Evolutionary conservation across 2,113 vertebrate genomes (phyloP).

Genomic region (Leptobrachium leishanense): DNA sequence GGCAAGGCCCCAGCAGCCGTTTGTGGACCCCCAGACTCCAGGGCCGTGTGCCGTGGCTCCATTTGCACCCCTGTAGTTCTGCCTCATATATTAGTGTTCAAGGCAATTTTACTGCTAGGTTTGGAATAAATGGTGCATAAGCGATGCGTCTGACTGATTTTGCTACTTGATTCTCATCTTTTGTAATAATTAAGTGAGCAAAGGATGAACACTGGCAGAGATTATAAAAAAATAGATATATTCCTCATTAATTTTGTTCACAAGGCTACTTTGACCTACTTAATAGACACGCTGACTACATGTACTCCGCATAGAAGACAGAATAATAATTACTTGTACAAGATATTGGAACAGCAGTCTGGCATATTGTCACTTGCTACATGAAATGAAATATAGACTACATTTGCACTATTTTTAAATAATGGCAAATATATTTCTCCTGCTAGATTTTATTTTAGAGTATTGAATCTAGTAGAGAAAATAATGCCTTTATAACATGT

Average conservation of each 20-base stretch:
- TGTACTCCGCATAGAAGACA: background rate
- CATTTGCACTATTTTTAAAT: background rate
- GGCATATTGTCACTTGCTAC: background rate
- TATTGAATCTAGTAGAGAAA: too few species aligned
- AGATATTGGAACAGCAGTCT: background rate
- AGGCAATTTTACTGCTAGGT: too few species aligned
- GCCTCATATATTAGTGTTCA: too few species aligned
- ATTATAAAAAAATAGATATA: constrained; percentile 2
- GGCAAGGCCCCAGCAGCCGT: too few species aligned
- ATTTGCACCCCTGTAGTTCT: too few species aligned
- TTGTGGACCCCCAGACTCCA: too few species aligned
- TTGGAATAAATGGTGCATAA: constrained; percentile 5
- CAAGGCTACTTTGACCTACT: background rate
- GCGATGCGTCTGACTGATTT: constrained; percentile 9
- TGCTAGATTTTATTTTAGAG: too few species aligned
- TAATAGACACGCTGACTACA: constrained; percentile 17
- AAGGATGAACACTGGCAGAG: constrained; percentile 9
- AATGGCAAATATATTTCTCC: background rate
- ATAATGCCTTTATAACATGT: too few species aligned
- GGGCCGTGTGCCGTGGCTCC: too few species aligned
- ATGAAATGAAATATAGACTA: background rate
- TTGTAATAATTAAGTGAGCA: constrained; percentile 7
- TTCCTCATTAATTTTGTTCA: background rate
- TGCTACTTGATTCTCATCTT: background rate
- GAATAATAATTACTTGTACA: background rate